Conservation (phyloP, 1,140 invertebrate species). For the Acarapis woodi region DNA sequence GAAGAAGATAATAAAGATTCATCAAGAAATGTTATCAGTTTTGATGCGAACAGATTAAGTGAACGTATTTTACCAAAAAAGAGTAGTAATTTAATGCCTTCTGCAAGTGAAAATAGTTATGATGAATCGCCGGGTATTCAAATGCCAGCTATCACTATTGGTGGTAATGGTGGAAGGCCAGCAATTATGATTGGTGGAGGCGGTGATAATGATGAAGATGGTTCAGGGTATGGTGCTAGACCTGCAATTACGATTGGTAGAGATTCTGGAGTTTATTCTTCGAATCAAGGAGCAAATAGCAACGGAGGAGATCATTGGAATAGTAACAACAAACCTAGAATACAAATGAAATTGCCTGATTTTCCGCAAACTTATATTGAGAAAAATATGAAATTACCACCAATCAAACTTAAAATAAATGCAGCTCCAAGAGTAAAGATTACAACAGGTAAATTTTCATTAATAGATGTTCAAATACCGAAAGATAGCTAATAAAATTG, state of each 20-base stretch:
- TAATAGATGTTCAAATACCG: no score
- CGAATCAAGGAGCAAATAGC: background rate
- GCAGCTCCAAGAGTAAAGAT: conserved; percentile 4
- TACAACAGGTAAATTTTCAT: conserved; percentile 2
- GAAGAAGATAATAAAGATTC: no score
- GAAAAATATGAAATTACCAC: conserved; percentile 4
- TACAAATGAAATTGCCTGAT: background rate
- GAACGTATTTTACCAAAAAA: no score
- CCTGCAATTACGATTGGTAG: background rate
- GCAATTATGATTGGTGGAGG: background rate
- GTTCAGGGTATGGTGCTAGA: background rate
- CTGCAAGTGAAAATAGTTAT: no score
- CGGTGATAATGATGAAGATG: background rate
- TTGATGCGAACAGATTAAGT: no score
- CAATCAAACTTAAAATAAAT: conserved; percentile 3
- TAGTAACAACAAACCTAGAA: background rate
- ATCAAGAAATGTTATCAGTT: no score
- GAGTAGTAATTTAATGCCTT: no score
- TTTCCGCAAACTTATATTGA: conserved; percentile 3
- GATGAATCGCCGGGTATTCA: no score
- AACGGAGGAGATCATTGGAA: background rate
- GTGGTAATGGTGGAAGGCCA: background rate
- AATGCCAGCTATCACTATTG: conserved; percentile 4
- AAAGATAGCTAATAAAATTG: no score
- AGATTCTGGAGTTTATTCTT: background rate